phyloP scores from a whole-genome alignment of 2,113 vertebrate species.

The Eupsittula cactorum region DNA sequence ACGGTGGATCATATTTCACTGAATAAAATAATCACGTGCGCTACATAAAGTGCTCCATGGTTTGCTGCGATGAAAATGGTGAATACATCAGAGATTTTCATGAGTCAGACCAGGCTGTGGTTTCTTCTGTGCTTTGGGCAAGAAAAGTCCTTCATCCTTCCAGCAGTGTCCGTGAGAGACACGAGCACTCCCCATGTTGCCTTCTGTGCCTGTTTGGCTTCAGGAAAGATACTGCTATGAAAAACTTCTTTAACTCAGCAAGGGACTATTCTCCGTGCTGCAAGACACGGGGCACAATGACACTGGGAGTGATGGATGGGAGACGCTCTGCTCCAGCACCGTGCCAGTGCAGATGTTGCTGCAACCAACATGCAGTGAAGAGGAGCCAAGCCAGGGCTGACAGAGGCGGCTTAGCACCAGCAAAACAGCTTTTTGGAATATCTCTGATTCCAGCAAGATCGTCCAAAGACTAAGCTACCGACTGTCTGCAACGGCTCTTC shows the following conservation, averaged over 20 bases:
- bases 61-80: not conserved
- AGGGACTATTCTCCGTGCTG: not conserved
- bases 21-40: not conserved
- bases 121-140: not conserved
- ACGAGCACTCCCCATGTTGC: accelerated
- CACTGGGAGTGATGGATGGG: accelerated
- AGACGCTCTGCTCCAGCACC: not conserved
- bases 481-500: not conserved
- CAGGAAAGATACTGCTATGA: not conserved
- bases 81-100: not conserved
- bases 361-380: not conserved
- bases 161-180: not conserved
- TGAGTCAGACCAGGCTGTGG: not conserved
- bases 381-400: not conserved
- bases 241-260: not conserved
- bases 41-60: not conserved
- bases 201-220: not conserved
- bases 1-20: not conserved
- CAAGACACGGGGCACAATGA: accelerated
- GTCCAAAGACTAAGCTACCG: not conserved
- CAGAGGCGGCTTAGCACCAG: not conserved
- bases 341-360: accelerated
- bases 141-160: not conserved
- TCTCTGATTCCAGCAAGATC: not conserved
- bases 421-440: not conserved